Evolutionary conservation across 2,888 invertebrate genomes (phyloP).

Genomic region (Seira ritae): DNA sequence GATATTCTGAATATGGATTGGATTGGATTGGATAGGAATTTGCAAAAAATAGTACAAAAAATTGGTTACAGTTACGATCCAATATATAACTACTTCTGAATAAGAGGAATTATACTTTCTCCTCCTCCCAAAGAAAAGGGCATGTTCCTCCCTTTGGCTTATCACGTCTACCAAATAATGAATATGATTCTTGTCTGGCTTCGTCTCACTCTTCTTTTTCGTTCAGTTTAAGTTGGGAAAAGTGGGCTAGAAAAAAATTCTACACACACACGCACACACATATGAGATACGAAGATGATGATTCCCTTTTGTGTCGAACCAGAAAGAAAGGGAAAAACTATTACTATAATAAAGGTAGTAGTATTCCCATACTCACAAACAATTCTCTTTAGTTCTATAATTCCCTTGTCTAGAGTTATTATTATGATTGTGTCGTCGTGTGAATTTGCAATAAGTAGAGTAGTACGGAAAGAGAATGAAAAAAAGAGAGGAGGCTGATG

Average conservation of each 20-base stretch:
- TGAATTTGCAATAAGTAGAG: background rate
- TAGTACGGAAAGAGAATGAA: conserved; percentile 8
- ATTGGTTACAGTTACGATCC: too few species aligned
- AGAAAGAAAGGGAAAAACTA: background rate
- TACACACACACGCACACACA: background rate
- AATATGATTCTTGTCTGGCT: too few species aligned
- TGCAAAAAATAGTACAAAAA: too few species aligned
- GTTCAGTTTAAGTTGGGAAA: background rate
- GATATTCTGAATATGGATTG: too few species aligned
- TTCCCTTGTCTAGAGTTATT: conserved; percentile 57
- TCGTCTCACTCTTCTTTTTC: too few species aligned
- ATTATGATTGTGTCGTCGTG: conserved; percentile 22
- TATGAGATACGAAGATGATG: background rate
- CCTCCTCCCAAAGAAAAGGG: too few species aligned
- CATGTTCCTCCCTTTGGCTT: too few species aligned
- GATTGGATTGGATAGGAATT: too few species aligned
- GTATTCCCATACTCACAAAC: background rate
- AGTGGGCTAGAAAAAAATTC: background rate
- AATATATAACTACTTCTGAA: too few species aligned
- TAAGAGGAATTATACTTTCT: too few species aligned
- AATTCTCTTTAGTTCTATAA: background rate
- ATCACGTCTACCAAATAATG: too few species aligned
- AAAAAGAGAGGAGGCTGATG: conserved; percentile 61
- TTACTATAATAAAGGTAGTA: conserved; percentile 19
- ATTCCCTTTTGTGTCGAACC: background rate